Percentiles rank a stretch among this genome's conserved stretches.
Evolutionary conservation across 2,888 invertebrate species (phyloP).

Genomic region (Luffia ferchaultella): DNA sequence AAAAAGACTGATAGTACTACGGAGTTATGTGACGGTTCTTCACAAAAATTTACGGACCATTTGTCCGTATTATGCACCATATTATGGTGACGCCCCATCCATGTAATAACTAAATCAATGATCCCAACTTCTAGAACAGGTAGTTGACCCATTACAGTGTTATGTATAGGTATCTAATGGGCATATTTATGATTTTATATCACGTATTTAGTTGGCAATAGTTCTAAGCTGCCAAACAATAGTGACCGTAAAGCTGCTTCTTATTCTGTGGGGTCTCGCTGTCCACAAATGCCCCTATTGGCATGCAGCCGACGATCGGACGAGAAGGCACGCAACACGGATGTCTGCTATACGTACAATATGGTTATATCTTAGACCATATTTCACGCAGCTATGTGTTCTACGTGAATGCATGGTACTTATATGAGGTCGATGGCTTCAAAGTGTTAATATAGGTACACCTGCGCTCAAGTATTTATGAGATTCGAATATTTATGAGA

Average conservation of each 20-base stretch:
- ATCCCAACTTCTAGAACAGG: not conserved
- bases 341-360: slow-evolving; percentile 18
- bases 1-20: no score
- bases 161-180: not conserved
- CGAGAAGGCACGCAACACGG: slow-evolving; percentile 56
- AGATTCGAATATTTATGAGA: no score
- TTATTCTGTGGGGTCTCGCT: slow-evolving; percentile 59
- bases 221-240: slow-evolving; percentile 34
- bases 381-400: not conserved
- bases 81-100: no score
- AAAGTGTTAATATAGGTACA: no score
- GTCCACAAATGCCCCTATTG: slow-evolving; percentile 52
- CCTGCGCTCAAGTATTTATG: no score
- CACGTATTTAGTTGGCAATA: not conserved
- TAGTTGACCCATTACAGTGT: not conserved
- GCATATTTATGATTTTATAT: not conserved
- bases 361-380: not conserved
- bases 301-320: slow-evolving; percentile 58
- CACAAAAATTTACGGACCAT: no score
- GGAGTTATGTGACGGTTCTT: no score
- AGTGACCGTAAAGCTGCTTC: slow-evolving; percentile 60
- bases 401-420: not conserved
- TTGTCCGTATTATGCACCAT: no score
- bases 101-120: no score
- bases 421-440: slow-evolving; percentile 1